These are phyloP conservation scores for Rhadinocentrus ornatus DNA, from an alignment of 2,797 vertebrate species.

Conservation along the genomic window DNA sequence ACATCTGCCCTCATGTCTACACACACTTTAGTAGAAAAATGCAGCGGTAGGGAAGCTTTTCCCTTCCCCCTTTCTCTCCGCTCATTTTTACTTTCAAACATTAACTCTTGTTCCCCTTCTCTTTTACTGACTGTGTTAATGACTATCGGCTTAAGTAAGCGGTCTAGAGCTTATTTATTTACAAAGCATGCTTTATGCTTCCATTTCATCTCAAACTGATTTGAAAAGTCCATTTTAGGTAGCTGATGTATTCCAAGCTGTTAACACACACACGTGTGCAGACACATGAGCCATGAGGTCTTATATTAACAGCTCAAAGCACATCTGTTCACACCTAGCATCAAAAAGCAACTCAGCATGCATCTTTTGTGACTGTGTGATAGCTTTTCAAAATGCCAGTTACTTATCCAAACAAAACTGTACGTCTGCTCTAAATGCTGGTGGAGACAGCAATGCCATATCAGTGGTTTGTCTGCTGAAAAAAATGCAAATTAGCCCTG, in stretches of 20 bases:
- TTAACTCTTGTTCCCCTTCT: background rate
- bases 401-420: too few species aligned
- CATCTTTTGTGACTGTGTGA: too few species aligned
- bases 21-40: slow-evolving; percentile 5
- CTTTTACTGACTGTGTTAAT: background rate
- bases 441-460: too few species aligned
- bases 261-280: too few species aligned
- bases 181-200: slow-evolving; percentile 18
- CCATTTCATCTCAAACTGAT: background rate
- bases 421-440: too few species aligned
- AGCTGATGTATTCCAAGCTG: background rate
- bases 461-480: too few species aligned
- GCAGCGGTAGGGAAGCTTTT: background rate
- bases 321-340: too few species aligned
- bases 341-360: too few species aligned
- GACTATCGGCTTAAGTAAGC: slow-evolving; percentile 23
- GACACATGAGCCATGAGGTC: too few species aligned
- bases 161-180: slow-evolving; percentile 39
- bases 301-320: too few species aligned
- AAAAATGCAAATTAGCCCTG: too few species aligned
- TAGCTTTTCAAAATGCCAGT: too few species aligned
- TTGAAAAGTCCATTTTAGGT: background rate
- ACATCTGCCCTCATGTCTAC: slow-evolving; percentile 9
- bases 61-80: background rate
- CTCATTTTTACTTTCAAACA: background rate